phyloP scores from a whole-genome alignment of 2,113 vertebrate genomes.

The Clarias batrachus region DNA sequence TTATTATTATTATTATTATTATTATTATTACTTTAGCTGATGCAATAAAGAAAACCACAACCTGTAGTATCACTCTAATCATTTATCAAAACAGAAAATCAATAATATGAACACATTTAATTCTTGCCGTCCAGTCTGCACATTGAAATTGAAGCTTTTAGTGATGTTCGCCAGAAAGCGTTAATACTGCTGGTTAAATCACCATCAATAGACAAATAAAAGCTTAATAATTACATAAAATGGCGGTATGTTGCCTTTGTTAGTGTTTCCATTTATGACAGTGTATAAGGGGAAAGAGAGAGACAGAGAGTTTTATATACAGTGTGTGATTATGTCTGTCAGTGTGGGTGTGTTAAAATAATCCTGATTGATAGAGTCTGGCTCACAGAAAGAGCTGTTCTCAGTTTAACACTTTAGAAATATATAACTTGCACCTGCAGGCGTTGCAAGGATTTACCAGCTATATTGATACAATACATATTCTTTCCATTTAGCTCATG shows the following conservation, averaged over 20 bases:
- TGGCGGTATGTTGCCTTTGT: not conserved
- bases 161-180: not conserved
- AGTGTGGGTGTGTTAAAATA: not conserved
- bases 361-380: constrained; percentile 32
- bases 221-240: not conserved
- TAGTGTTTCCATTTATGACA: not conserved
- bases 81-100: constrained; percentile 6
- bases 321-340: not conserved
- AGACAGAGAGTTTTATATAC: not conserved
- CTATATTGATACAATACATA: not conserved
- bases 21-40: not conserved
- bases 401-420: constrained; percentile 59
- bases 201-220: not conserved
- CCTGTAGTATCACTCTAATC: constrained; percentile 23
- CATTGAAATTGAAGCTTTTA: constrained; percentile 8
- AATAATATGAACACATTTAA: not conserved
- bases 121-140: not conserved
- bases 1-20: not conserved
- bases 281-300: not conserved
- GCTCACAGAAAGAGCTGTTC: constrained; percentile 19
- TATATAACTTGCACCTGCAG: constrained; percentile 59
- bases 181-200: not conserved
- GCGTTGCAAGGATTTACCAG: constrained; percentile 58
- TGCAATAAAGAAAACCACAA: not conserved
- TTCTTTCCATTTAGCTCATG: not conserved